phyloP scores from a whole-genome alignment of 35 echinoderm and acorn worm species.

The Apostichopus californicus region DNA sequence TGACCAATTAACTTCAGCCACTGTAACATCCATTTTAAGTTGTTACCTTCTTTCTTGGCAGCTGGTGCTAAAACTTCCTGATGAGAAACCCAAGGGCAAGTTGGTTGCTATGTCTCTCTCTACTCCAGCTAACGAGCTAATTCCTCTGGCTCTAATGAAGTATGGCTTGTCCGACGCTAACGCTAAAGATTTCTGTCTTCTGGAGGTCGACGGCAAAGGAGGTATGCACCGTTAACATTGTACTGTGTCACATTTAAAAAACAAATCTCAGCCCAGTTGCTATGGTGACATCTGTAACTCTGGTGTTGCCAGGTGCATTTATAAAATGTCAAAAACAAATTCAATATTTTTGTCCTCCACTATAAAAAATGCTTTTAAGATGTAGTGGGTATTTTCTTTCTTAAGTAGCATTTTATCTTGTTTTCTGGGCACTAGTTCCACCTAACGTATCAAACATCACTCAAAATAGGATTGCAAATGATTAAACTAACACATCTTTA shows the following conservation, averaged over 20 bases:
- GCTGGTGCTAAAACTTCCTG: constrained; percentile 65
- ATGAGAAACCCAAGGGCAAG: constrained; percentile 78
- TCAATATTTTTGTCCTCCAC: not conserved
- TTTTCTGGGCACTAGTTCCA: no score
- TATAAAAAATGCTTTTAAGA: not conserved
- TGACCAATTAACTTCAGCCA: no score
- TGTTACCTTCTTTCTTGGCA: not conserved
- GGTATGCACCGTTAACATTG: constrained; percentile 48
- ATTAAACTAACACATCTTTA: no score
- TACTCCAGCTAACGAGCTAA: constrained; percentile 76
- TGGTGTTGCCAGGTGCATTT: no score
- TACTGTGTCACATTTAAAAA: not conserved
- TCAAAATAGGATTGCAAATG: no score
- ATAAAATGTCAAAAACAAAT: not conserved
- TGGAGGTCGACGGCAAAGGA: constrained; percentile 88
- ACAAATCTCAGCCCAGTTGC: not conserved
- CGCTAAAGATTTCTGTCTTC: constrained; percentile 69
- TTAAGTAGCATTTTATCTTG: no score
- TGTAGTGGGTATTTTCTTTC: no score
- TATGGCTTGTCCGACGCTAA: constrained; percentile 78
- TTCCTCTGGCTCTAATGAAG: constrained; percentile 74
- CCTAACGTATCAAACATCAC: no score
- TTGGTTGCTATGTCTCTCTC: constrained; percentile 80
- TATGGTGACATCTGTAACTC: not conserved
- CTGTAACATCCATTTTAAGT: not conserved